phyloP scores from a whole-genome alignment of 2,113 vertebrate species.

The Cisticola juncidis region DNA sequence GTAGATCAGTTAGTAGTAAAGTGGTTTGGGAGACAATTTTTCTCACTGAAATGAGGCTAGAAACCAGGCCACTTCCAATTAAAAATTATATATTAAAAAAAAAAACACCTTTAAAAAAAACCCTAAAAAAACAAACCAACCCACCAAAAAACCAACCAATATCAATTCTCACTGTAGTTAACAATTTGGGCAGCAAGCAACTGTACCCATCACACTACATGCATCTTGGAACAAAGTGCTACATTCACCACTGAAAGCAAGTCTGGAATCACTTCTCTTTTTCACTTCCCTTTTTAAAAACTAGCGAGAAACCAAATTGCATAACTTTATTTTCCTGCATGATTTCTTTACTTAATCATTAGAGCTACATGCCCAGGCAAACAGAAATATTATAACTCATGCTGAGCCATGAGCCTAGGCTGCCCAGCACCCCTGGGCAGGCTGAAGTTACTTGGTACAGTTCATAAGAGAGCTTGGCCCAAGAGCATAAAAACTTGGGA shows the following conservation, averaged over 20 bases:
- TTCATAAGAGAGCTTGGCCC: background rate
- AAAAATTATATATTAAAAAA: background rate
- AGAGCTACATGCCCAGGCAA: background rate
- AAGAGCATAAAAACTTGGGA: background rate
- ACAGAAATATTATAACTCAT: background rate
- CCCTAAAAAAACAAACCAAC: background rate
- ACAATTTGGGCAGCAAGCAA: background rate
- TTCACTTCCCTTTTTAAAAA: background rate
- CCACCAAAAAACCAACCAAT: accelerated
- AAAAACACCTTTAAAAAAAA: background rate
- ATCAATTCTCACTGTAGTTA: background rate
- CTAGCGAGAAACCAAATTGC: background rate
- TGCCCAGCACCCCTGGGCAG: background rate
- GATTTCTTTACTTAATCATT: background rate
- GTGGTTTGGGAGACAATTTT: background rate
- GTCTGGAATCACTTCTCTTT: slow-evolving; percentile 12
- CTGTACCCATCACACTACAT: background rate
- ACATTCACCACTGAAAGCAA: background rate
- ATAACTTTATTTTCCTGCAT: background rate
- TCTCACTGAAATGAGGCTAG: background rate
- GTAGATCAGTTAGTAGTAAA: background rate
- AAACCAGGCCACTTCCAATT: background rate
- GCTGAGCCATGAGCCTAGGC: background rate
- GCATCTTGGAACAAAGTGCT: background rate
- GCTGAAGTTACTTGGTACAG: background rate